Evolutionary conservation across 2,888 invertebrate species (phyloP).

Genomic region (Melieria crassipennis): DNA sequence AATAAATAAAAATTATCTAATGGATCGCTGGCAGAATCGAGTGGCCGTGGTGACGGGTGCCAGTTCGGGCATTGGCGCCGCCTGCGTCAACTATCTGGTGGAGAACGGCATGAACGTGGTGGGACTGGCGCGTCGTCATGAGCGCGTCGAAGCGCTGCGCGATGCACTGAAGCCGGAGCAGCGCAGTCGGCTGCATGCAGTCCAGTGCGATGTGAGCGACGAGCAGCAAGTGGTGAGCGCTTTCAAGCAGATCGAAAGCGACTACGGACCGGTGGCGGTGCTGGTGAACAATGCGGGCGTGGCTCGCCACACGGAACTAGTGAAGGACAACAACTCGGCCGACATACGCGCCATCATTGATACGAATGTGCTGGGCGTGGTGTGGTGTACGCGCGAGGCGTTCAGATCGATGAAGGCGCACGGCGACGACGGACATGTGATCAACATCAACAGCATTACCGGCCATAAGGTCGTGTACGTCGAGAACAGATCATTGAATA

Average conservation of each 20-base stretch:
- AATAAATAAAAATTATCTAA: conserved; percentile 17
- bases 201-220: conserved; percentile 67
- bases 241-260: conserved; percentile 66
- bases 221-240: conserved; percentile 67
- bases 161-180: conserved; percentile 44
- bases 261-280: conserved; percentile 68
- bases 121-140: conserved; percentile 66
- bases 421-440: conserved; percentile 61
- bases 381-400: conserved; percentile 65
- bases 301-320: conserved; percentile 31
- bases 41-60: conserved; percentile 73
- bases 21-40: conserved; percentile 70
- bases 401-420: conserved; percentile 64
- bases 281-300: conserved; percentile 69
- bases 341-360: conserved; percentile 56
- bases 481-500: conserved; percentile 32
- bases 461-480: conserved; percentile 47
- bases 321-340: conserved; percentile 38
- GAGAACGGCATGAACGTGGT: conserved; percentile 69
- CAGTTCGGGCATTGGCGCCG: conserved; percentile 71
- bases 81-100: conserved; percentile 64
- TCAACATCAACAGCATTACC: conserved; percentile 63
- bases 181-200: conserved; percentile 54
- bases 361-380: conserved; percentile 64
- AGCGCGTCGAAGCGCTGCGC: conserved; percentile 48